These are phyloP conservation scores for Rallus limicola DNA, from an alignment of 2,113 vertebrate genomes.

Conservation along the genomic window DNA sequence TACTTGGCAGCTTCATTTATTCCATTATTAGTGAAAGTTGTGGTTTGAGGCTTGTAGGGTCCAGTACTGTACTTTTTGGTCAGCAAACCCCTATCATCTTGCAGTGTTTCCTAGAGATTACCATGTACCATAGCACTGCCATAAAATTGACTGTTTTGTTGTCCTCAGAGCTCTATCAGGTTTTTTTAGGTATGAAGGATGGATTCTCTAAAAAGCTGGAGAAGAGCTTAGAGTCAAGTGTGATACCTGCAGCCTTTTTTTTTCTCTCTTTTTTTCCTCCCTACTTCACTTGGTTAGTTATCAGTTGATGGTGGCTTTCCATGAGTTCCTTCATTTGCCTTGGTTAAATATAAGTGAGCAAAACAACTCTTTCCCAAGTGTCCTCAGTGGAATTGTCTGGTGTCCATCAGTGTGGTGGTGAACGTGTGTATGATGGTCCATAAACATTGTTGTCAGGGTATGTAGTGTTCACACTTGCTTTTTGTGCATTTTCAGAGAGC, in stretches of 20 bases:
- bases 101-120: not conserved
- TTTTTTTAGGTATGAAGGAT: not conserved
- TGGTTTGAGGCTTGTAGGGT: not conserved
- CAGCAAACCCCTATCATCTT: not conserved
- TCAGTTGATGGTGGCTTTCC: not conserved
- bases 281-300: not conserved
- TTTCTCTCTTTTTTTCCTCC: not conserved
- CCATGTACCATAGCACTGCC: fast-evolving
- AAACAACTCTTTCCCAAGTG: not conserved
- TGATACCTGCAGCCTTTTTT: not conserved
- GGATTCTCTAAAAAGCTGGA: not conserved
- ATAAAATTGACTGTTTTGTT: not conserved
- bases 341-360: not conserved
- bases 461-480: not conserved
- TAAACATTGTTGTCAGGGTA: not conserved
- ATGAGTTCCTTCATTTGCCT: not conserved
- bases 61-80: not conserved
- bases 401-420: too few relatives aligned
- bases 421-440: not conserved
- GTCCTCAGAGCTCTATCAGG: not conserved
- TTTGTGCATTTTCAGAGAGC: not conserved
- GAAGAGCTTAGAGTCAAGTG: not conserved
- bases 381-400: not conserved
- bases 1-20: not conserved
- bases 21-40: fast-evolving